phyloP scores from a whole-genome alignment of 2,888 invertebrate genomes.

The Ashinkailepas kermadecensis region DNA sequence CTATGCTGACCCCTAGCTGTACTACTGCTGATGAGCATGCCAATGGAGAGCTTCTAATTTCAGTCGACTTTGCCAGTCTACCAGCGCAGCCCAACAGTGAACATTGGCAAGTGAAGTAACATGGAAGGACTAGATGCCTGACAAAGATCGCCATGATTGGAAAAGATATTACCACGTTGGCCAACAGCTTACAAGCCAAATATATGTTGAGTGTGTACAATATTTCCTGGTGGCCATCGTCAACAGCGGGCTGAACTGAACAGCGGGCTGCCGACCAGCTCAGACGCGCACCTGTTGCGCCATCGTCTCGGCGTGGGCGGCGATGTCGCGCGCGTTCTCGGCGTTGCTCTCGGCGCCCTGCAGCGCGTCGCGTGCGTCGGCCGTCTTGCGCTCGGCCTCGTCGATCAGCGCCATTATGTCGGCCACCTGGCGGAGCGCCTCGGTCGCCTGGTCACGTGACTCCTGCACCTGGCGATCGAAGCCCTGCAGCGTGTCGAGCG shows the following conservation, averaged over 20 bases:
- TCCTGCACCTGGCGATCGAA: constrained; percentile 84
- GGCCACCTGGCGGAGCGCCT: constrained; percentile 65
- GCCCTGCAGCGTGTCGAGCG: constrained; percentile 68
- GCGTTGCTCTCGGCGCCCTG: constrained; percentile 71
- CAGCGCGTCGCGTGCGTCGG: constrained; percentile 61
- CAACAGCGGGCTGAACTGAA: background rate
- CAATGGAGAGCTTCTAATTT: no score
- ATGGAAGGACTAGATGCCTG: no score
- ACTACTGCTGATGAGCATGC: no score
- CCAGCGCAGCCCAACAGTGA: no score
- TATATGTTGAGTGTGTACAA: background rate
- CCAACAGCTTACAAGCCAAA: no score
- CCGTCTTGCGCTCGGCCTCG: constrained; percentile 62
- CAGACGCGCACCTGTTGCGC: constrained; percentile 60
- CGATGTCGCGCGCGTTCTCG: constrained; percentile 59
- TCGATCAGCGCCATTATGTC: constrained; percentile 62
- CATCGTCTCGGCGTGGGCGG: constrained; percentile 67
- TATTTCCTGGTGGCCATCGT: background rate
- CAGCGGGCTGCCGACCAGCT: background rate
- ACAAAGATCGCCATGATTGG: no score
- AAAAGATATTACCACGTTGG: no score
- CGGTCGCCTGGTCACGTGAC: constrained; percentile 69
- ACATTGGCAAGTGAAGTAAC: no score
- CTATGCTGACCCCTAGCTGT: no score
- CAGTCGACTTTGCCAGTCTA: no score